Percentiles rank a stretch among this genome's conserved stretches.
Evolutionary conservation across 2,797 vertebrate species (phyloP).

Genomic region (Syngnathus rostellatus): DNA sequence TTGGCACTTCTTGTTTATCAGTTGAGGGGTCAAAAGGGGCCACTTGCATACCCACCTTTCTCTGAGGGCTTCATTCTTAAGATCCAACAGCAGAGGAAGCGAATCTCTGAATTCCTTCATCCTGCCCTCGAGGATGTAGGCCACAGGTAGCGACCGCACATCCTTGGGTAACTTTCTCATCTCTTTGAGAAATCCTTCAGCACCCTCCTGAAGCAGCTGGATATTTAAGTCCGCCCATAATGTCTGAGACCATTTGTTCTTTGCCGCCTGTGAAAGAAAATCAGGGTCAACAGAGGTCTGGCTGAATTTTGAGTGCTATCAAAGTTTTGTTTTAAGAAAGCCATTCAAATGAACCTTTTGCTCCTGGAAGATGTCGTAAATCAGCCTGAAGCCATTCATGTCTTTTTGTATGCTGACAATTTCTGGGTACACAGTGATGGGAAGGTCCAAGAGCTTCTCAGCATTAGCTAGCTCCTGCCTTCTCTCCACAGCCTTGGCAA

Average conservation of each 20-base stretch:
- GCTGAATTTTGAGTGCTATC: not conserved
- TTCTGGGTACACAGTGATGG: slow-evolving; percentile 74
- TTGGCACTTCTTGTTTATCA: no score
- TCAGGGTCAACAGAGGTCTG: not conserved
- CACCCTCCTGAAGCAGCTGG: slow-evolving; percentile 82
- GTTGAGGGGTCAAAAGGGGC: not conserved
- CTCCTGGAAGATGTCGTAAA: slow-evolving; percentile 78
- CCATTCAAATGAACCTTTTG: slow-evolving; percentile 67
- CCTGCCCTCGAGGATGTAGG: slow-evolving; percentile 74
- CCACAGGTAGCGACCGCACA: slow-evolving; percentile 69
- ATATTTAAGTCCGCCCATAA: slow-evolving; percentile 88
- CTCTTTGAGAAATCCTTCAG: slow-evolving; percentile 75
- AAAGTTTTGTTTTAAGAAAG: not conserved
- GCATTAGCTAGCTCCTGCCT: slow-evolving; percentile 74
- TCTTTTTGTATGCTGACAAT: slow-evolving; percentile 79
- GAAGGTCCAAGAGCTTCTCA: slow-evolving; percentile 84
- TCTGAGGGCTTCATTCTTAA: slow-evolving; percentile 89
- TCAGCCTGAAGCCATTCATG: slow-evolving; percentile 72
- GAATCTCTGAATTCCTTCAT: slow-evolving; percentile 93
- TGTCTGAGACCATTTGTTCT: slow-evolving; percentile 87
- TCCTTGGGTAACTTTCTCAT: slow-evolving; percentile 77
- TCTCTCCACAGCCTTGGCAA: slow-evolving; percentile 67
- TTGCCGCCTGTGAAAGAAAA: slow-evolving; percentile 69
- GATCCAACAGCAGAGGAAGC: slow-evolving; percentile 82
- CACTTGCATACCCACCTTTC: slow-evolving; percentile 71